phyloP scores from a whole-genome alignment of 2,888 invertebrate species.

The Agrochola circellaris region DNA sequence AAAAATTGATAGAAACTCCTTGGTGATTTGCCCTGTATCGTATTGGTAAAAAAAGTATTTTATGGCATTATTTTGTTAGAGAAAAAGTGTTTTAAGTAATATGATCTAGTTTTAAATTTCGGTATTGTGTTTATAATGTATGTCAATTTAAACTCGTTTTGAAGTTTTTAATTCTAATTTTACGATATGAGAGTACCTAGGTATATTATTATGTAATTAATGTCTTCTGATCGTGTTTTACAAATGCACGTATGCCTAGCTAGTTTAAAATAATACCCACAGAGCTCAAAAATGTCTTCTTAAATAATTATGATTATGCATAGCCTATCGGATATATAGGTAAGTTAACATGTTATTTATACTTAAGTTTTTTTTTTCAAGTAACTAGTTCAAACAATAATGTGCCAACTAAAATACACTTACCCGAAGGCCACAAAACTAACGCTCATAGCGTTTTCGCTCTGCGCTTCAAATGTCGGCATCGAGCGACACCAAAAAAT shows the following conservation, averaged over 20 bases:
- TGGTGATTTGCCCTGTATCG: too few relatives aligned
- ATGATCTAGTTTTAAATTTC: too few relatives aligned
- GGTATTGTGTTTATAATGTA: too few relatives aligned
- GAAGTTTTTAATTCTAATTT: too few relatives aligned
- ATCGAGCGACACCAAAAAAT: not conserved
- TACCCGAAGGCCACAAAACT: not conserved
- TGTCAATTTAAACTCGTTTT: too few relatives aligned
- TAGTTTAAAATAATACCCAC: not conserved
- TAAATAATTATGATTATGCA: not conserved
- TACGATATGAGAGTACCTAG: too few relatives aligned
- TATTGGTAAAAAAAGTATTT: too few relatives aligned
- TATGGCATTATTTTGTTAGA: too few relatives aligned
- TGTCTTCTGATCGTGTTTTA: not conserved
- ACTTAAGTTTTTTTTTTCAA: not conserved
- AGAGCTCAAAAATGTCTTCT: conserved; percentile 12
- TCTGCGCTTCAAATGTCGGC: not conserved
- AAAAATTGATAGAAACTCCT: too few relatives aligned
- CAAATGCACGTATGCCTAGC: not conserved
- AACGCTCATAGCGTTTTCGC: too few relatives aligned
- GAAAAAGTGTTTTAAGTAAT: too few relatives aligned
- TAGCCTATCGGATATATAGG: not conserved
- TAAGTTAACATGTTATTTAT: not conserved
- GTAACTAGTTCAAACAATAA: not conserved
- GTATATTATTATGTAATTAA: not conserved
- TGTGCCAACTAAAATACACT: conserved; percentile 18